These are phyloP conservation scores for Zaprionus davidi DNA, from an alignment of 1,140 invertebrate species.

Conservation along the genomic window DNA sequence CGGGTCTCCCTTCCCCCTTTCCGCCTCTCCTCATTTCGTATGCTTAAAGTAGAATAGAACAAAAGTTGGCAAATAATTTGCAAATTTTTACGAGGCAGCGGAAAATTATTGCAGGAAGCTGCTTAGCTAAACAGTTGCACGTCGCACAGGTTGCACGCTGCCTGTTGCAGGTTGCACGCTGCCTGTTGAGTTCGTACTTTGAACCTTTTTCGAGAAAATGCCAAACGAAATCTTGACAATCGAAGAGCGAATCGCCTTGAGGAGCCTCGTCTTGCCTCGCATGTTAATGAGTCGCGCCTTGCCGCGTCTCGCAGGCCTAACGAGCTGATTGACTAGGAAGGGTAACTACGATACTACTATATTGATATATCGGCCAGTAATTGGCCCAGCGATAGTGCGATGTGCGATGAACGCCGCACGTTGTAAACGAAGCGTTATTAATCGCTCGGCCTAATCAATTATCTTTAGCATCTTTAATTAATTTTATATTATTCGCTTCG, in stretches of 20 bases:
- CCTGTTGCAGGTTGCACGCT: conserved; percentile 12
- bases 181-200: conserved; percentile 3
- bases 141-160: conserved; percentile 24
- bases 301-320: not conserved
- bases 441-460: conserved; percentile 83
- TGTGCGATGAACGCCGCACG: not conserved
- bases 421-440: conserved; percentile 71
- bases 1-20: not conserved
- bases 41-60: conserved; percentile 66
- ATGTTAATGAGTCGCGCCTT: conserved; percentile 27
- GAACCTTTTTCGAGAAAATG: conserved; percentile 2
- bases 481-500: conserved; percentile 81
- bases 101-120: conserved; percentile 64
- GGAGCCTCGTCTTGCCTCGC: not conserved
- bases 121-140: conserved; percentile 67
- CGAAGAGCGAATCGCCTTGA: not conserved
- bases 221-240: conserved; percentile 4
- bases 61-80: conserved; percentile 77
- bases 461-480: conserved; percentile 84
- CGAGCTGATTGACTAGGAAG: conserved; percentile 22
- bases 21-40: conserved; percentile 22
- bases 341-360: conserved; percentile 1
- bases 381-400: conserved; percentile 19
- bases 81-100: conserved; percentile 72
- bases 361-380: conserved; percentile 23